Conservation (phyloP, 2,797 vertebrate species). For the Tarsius wallacei region DNA sequence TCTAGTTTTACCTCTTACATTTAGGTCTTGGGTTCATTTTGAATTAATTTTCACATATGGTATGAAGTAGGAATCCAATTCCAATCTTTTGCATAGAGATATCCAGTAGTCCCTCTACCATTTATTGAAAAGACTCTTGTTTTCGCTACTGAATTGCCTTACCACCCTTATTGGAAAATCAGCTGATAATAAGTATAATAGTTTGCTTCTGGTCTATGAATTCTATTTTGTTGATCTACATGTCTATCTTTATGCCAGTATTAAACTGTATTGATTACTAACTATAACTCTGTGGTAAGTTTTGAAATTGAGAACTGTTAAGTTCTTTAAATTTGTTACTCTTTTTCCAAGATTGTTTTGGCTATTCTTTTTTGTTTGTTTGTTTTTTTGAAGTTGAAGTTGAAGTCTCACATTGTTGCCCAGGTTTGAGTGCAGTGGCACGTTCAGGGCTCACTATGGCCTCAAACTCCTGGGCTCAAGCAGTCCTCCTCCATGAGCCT, state of each 20-base stretch:
- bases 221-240: neutral
- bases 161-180: neutral
- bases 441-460: too few relatives aligned
- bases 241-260: neutral
- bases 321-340: neutral
- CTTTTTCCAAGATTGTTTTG: neutral
- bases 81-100: too few relatives aligned
- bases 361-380: neutral
- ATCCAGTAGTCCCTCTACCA: neutral
- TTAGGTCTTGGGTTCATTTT: too few relatives aligned
- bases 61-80: too few relatives aligned
- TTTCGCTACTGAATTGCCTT: neutral
- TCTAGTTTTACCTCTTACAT: too few relatives aligned
- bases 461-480: too few relatives aligned
- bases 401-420: too few relatives aligned
- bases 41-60: too few relatives aligned
- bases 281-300: neutral
- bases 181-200: neutral
- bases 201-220: neutral
- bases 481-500: too few relatives aligned
- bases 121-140: neutral
- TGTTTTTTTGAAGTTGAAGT: too few relatives aligned
- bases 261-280: neutral
- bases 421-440: too few relatives aligned
- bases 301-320: slow-evolving; percentile 30